Evolutionary conservation across 2,113 vertebrate genomes (phyloP).

Genomic region (Megaptera novaeangliae): DNA sequence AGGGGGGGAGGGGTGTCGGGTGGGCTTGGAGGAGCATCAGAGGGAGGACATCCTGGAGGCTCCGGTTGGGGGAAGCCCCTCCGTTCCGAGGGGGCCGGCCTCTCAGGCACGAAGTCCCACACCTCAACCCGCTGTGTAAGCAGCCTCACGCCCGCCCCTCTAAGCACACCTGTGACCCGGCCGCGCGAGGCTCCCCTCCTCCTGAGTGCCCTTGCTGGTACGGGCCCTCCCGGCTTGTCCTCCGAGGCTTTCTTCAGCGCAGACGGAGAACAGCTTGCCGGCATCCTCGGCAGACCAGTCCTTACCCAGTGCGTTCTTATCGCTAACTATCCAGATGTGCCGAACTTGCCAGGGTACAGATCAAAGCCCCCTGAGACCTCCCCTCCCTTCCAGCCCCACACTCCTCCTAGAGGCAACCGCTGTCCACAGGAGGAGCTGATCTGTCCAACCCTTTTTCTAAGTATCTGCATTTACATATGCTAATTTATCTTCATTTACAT

Average conservation of each 20-base stretch:
- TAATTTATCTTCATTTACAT: neutral
- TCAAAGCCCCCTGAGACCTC: too few species aligned
- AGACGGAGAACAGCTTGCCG: neutral
- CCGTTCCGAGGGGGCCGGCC: neutral
- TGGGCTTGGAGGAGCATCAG: neutral
- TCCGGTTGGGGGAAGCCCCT: neutral
- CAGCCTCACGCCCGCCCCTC: rapidly evolving
- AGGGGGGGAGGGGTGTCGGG: rapidly evolving
- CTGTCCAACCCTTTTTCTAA: neutral
- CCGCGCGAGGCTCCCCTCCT: rapidly evolving
- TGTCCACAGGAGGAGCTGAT: neutral
- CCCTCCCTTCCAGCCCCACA: rapidly evolving
- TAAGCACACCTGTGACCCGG: rapidly evolving
- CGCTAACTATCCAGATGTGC: neutral
- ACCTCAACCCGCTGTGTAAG: rapidly evolving
- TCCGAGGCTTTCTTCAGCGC: neutral
- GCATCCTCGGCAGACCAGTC: neutral
- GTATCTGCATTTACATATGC: neutral
- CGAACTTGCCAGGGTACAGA: neutral
- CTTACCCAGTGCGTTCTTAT: neutral
- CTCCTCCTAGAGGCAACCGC: neutral
- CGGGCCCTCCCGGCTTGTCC: neutral
- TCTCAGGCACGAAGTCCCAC: neutral
- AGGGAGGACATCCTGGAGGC: neutral
- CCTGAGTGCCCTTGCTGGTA: neutral